Percentiles rank a stretch among this genome's conserved stretches.
These are phyloP conservation scores for Apoderus coryli DNA, from an alignment of 2,888 invertebrate species.

Conservation along the genomic window DNA sequence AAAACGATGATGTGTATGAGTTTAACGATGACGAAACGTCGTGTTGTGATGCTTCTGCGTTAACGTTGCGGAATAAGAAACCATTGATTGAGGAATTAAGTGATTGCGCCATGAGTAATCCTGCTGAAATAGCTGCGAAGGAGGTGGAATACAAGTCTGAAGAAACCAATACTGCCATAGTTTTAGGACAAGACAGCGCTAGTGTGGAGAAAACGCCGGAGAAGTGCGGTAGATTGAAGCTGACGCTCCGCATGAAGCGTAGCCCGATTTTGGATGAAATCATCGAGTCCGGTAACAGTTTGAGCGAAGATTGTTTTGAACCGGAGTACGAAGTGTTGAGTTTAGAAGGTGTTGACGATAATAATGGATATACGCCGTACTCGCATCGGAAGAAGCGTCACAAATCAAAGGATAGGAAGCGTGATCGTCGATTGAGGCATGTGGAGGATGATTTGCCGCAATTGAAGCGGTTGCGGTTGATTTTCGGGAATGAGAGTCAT, in stretches of 20 bases:
- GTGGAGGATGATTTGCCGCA: constrained; percentile 36
- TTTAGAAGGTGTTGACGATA: constrained; percentile 53
- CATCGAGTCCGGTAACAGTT: constrained; percentile 61
- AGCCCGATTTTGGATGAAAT: constrained; percentile 76
- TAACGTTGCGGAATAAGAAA: constrained; percentile 15
- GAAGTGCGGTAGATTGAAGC: constrained; percentile 44
- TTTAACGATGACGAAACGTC: constrained; percentile 21
- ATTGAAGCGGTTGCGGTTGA: constrained; percentile 63
- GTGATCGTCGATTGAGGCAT: constrained; percentile 24
- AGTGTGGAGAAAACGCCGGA: constrained; percentile 23
- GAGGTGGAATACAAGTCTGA: constrained; percentile 18
- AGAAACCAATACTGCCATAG: constrained; percentile 14
- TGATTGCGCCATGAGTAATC: too few species aligned
- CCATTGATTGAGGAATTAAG: constrained; percentile 10
- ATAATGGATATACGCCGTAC: constrained; percentile 32
- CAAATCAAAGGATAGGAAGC: constrained; percentile 38
- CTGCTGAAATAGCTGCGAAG: constrained; percentile 15
- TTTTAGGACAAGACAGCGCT: constrained; percentile 2
- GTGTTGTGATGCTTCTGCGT: constrained; percentile 14
- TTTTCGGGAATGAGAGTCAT: constrained; percentile 78
- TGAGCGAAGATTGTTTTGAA: constrained; percentile 48
- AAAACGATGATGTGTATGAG: constrained; percentile 35
- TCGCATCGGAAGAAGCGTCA: constrained; percentile 46
- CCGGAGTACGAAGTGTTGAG: constrained; percentile 76
- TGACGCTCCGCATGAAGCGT: constrained; percentile 75